Evolutionary conservation across 2,888 invertebrate species (phyloP), one percentile per base, ranked within the genome.

Genomic region (Agelastica alni): DNA sequence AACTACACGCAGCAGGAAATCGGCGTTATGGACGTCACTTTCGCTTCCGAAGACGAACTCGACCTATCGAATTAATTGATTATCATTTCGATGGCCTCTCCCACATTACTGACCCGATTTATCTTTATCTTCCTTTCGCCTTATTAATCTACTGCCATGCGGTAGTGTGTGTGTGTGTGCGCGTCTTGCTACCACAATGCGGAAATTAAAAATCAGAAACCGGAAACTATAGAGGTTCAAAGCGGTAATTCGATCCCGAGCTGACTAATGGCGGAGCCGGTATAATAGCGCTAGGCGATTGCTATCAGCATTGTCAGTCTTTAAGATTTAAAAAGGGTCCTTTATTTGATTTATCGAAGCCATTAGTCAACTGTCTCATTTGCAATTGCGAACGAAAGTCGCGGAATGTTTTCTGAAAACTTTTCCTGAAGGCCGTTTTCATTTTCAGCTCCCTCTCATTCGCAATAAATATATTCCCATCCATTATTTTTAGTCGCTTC

Each of bases 171-270:
- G n/a, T n/a, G n/a, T n/a, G n/a, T n/a, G n/a, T n/a, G n/a, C n/a
- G n/a, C n/a, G 53, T 36, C 44, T 48, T 53, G 51, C 51, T 43
- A 47, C 49, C 42, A 42, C 39, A 13, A 44, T 42, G 62, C 65
- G 70, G 69, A 69, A 70, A 70, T 70, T 69, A 71, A 74, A 73
- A 71, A 71, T 71, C 69, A 65, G 64, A 68, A 69, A 66, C 69
- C 66, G 69, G 73, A 72, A 72, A 69, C 64, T 54, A 47, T 56
- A 52, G 44, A 22, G 32, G 20, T 43, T 44, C 39, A 60, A 55
- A 66, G 49, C 53, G 58, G 58, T 61, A 61, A 56, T 55, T 54
- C 58, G 57, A 57, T 59, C 56, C 56, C 45, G 32, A 56, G 43
- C 57, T 57, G 60, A 60, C 57, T 60, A 60, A 60, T 60, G 60